Base-by-base conservation (phyloP, 2,888 invertebrate genomes). In the Acronicta alni region DNA sequence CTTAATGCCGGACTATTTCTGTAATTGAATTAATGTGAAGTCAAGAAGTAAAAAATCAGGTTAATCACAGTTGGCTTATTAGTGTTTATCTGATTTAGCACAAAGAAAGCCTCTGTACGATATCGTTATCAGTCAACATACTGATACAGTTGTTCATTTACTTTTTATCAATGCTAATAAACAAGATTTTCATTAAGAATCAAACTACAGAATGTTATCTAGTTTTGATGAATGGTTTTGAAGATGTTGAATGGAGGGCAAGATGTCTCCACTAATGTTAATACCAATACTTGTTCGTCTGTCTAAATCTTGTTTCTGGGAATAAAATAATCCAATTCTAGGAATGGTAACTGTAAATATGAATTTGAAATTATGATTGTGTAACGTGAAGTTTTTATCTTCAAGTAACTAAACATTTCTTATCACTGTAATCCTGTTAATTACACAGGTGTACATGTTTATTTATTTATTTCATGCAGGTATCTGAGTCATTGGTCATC, bases 61-160 rank as follows among this genome's bases (percentile, higher is more conserved):
- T 49, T 38, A 43, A 48, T 57, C 15, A 48, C 20, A 18, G n/a
- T 38, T 41, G 47, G 0, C 10, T 48, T 20, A 55, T 59, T 47
- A 54, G 15, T 23, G 23, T 39, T 47, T 51, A 66, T 72, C 39
- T 30, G 57, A 70, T 57, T 53, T 30, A 12, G 23, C 37, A 59
- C 44, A 66, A 72, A 58, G 49, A 23, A 23, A 47, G 30, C 17
- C 47, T 48, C 0, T 72, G 32, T 42, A 43, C 42, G 72, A 56
- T 67, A 65, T n/a, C 20, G 30, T 45, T 72, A 75, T 72, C 63
- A 38, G 14, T 46, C n/a, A 43, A 46, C 42, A 52, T 63, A 59
- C 62, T 72, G 57, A 58, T 63, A 75, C 53, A 72, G 63, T 60
- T 55, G 49, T 47, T 44, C 32, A 48, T 58, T 68, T 52, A 41